Evolutionary conservation across 2,888 invertebrate genomes (phyloP), one percentile per base, ranked within the genome.

Genomic region (Campaea margaritaria): DNA sequence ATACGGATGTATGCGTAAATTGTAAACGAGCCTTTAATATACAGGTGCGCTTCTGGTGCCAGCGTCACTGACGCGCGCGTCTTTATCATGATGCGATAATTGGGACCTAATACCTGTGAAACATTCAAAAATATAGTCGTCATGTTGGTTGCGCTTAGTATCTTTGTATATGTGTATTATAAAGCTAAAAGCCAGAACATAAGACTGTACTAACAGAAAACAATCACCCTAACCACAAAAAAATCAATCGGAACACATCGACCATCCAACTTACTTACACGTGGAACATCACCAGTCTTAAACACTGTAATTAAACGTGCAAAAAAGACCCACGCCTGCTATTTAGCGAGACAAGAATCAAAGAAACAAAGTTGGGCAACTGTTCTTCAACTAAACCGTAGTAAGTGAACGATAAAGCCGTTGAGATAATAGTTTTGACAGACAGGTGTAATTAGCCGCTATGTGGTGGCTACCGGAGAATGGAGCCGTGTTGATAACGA

Each of bases 361-460:
- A 38, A 43, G 52, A 52, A 47, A 53, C 53, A 53, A 53, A 58
- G 58, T 48, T 58, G 49, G 39, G 38, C 48, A 58, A 58, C 58
- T 53, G 58, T 53, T 58, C 11, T 41, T 48, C 58, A 52, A 52
- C 56, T 52, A 38, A 48, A 36, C 21, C 28, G 15, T 46, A 58
- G 85, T 80, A 79, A 83, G 81, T 78, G 83, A 47, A 80, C 83
- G 87, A 87, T 87, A 87, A 83, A 83, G 78, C 76, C 72, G 68
- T 68, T 58, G 58, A 81, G 87, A 87, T 87, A 86, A 75, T 73
- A 61, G 68, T 65, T 81, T 84, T 89, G 90, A 91, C 80, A 75
- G 90, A 85, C 90, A 89, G 86, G 82, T 87, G 85, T 88, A 89
- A 89, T 90, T 91, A 91, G 85, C 81, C 76, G 38, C 73, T 21